phyloP scores from a whole-genome alignment of 64 coral and sea anemone genomes.

The Montipora foliosa region DNA sequence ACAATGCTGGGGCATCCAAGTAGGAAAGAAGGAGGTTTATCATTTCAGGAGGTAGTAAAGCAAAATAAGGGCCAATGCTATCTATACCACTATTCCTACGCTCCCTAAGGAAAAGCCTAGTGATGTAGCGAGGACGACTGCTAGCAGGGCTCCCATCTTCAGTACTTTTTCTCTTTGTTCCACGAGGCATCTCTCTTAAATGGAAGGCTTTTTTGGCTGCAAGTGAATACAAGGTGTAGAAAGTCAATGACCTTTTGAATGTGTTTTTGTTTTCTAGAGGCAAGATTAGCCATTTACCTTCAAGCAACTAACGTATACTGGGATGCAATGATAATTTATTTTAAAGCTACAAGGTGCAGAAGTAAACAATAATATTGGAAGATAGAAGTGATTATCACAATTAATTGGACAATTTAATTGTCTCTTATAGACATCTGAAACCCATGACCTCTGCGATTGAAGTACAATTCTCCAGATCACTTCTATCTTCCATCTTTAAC shows the following conservation, averaged over 20 bases:
- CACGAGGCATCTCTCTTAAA: conserved; percentile 56
- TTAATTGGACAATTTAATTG: no score
- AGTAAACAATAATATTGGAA: no score
- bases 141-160: not conserved
- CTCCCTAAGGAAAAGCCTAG: conserved; percentile 72
- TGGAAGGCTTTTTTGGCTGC: not conserved
- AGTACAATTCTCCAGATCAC: no score
- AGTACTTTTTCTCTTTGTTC: conserved; percentile 64
- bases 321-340: no score
- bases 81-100: conserved; percentile 83
- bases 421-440: no score
- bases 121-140: conserved; percentile 64
- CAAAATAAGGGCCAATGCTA: conserved; percentile 88
- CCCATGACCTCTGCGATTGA: no score
- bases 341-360: no score
- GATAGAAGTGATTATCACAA: no score
- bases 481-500: no score
- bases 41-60: conserved; percentile 92
- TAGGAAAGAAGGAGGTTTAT: conserved; percentile 77
- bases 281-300: no score
- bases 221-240: not conserved
- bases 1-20: conserved; percentile 91
- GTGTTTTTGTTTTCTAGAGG: not conserved
- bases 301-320: no score
- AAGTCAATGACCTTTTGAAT: not conserved